Conservation (phyloP, 2,797 vertebrate genomes). For the Eleutherodactylus coqui region DNA sequence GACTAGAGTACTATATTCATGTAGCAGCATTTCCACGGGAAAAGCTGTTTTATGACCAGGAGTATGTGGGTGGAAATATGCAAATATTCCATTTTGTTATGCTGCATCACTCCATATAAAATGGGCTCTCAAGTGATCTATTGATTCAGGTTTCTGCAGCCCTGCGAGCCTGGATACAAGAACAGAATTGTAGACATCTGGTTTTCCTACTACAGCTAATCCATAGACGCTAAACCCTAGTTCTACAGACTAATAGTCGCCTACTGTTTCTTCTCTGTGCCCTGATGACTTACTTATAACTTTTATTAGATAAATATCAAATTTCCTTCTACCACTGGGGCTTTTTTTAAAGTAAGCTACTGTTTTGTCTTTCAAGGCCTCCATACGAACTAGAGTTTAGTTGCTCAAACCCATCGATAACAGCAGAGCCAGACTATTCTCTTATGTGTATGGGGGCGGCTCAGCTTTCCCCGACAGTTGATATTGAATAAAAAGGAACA, state of each 20-base stretch:
- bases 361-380: too few species aligned
- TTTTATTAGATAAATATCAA: background rate
- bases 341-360: background rate
- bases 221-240: background rate
- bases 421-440: too few species aligned
- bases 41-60: background rate
- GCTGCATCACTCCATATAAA: background rate
- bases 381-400: too few species aligned
- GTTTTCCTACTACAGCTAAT: background rate
- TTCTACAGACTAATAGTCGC: background rate
- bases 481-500: too few species aligned
- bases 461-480: too few species aligned
- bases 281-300: background rate
- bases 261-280: background rate
- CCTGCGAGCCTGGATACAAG: background rate
- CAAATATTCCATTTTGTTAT: background rate
- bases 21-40: background rate
- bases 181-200: conserved; percentile 1
- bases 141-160: conserved; percentile 3
- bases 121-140: conserved; percentile 20
- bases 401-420: too few species aligned
- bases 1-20: background rate
- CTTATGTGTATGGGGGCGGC: too few species aligned
- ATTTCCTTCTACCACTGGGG: background rate
- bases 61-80: conserved; percentile 11